Evolutionary conservation across 2,888 invertebrate genomes (phyloP), one percentile per base, ranked within the genome.

Genomic region (Xestoiulus laeticollis): DNA sequence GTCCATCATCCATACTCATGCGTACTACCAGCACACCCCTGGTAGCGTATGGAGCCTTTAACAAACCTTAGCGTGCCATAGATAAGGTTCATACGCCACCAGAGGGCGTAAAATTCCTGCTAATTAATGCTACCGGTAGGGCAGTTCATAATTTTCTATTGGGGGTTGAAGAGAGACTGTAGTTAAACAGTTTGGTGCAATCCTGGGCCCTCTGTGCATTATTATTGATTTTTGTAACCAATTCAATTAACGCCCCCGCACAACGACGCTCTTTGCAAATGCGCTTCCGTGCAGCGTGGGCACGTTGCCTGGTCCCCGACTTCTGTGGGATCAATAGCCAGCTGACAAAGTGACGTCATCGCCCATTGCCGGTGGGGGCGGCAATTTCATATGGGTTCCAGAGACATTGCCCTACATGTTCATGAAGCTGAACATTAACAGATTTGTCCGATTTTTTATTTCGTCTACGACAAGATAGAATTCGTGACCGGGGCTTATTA

Each of bases 161-260:
- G 48, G 48, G 48, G 43, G 43, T 43, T 43, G 10, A 12, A 2
- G 14, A 2, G 48, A 48, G 38, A 38, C 38, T 38, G 6, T 5
- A 38, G 38, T 38, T 38, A 38, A 38, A 5, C 38, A 1, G 8
- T 38, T 38, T 22, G 32, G 68, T 33, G 43, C 78, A 12, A 85
- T n/a, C 85, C 8, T 8, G 5, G 6, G 8, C 8, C 38, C 38
- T 38, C 2, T 8, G 38, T 38, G 33, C 22, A 26, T 85, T 44
- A 33, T 14, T 53, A 48, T 85, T 85, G 53, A 85, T 16, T 33
- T 85, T 53, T 85, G 26, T 19, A 43, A 85, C 44, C 26, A 38
- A 85, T 30, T 26, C 53, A 59, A 59, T 59, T 19, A n/a, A 59
- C 53, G 53, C 53, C 53, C n/a, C 19, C 53, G 53, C 53, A n/a